A percentile compares a stretch with the other conserved stretches of the same genome.
Conservation (phyloP, 2,797 vertebrate species). For the Babyrousa celebensis region DNA sequence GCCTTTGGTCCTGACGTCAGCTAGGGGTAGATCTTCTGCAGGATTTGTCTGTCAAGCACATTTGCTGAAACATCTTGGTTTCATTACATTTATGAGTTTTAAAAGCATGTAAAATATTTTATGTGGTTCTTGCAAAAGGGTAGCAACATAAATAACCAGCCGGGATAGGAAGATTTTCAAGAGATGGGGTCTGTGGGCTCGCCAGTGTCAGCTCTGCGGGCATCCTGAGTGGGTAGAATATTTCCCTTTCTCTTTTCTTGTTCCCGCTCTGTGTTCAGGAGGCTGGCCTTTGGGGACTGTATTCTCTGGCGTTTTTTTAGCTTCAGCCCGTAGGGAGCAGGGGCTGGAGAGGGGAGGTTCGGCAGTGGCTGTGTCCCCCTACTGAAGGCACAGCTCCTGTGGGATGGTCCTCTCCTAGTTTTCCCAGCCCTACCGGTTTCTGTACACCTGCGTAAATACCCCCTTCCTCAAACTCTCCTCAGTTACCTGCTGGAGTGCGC, state of each 20-base stretch:
- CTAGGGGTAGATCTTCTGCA: slow-evolving; percentile 29
- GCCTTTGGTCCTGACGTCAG: slow-evolving; percentile 71
- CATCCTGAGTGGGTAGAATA: background rate
- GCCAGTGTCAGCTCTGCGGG: background rate
- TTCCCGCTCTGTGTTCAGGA: background rate
- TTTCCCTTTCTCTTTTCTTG: background rate
- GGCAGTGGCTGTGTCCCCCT: background rate
- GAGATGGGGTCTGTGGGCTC: background rate
- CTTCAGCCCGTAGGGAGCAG: background rate
- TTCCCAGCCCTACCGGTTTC: background rate
- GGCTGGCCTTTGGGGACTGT: accelerated
- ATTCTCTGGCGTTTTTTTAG: background rate
- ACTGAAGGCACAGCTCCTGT: background rate
- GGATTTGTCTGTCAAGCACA: slow-evolving; percentile 73
- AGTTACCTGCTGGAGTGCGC: background rate
- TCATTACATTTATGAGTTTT: slow-evolving; percentile 85
- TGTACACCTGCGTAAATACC: too few relatives aligned
- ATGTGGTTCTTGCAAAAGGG: slow-evolving; percentile 3
- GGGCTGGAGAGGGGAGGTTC: background rate
- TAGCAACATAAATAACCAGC: slow-evolving; percentile 80
- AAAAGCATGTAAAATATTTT: slow-evolving; percentile 85
- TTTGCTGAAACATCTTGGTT: slow-evolving; percentile 86
- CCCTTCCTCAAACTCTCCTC: background rate
- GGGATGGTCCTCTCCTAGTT: background rate
- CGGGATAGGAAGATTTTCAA: slow-evolving; percentile 37